Evolutionary conservation across 2,888 invertebrate species (phyloP).

Genomic region (Ypsolopha sequella): DNA sequence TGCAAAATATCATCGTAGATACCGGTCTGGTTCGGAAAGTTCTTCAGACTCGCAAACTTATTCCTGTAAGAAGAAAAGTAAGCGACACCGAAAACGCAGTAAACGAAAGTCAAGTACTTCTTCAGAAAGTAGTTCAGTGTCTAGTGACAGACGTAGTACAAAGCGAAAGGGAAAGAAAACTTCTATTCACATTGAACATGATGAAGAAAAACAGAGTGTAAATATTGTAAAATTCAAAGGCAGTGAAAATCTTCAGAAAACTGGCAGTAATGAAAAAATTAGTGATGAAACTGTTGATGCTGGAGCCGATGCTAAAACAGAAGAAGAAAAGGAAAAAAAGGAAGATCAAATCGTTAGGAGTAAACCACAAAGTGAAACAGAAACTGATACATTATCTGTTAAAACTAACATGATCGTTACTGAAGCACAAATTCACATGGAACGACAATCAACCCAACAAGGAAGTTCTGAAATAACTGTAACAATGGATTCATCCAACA

Average conservation of each 20-base stretch:
- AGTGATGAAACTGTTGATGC: constrained; percentile 16
- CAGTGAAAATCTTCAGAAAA: constrained; percentile 14
- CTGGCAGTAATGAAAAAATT: constrained; percentile 20
- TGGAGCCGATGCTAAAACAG: constrained; percentile 26
- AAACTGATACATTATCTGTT: constrained; percentile 57
- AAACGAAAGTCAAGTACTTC: constrained; percentile 51
- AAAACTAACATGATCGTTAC: constrained; percentile 64
- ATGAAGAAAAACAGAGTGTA: constrained; percentile 54
- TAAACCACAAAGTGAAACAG: constrained; percentile 53
- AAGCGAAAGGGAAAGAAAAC: constrained; percentile 60
- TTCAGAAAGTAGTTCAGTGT: constrained; percentile 57
- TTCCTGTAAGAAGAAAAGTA: constrained; percentile 48
- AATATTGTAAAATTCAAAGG: constrained; percentile 58
- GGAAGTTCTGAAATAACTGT: constrained; percentile 57
- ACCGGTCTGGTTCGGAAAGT: constrained; percentile 42
- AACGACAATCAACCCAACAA: constrained; percentile 49
- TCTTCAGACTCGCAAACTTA: constrained; percentile 44
- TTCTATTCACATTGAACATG: constrained; percentile 56
- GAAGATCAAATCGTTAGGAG: constrained; percentile 30
- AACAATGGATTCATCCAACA: constrained; percentile 53
- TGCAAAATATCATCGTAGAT: constrained; percentile 31
- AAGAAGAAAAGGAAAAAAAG: constrained; percentile 22
- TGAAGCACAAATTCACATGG: constrained; percentile 66
- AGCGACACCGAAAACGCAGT: constrained; percentile 46
- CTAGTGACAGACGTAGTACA: constrained; percentile 45